Evolutionary conservation across 2,113 vertebrate species (phyloP).

Genomic region (Lamprotornis superbus): DNA sequence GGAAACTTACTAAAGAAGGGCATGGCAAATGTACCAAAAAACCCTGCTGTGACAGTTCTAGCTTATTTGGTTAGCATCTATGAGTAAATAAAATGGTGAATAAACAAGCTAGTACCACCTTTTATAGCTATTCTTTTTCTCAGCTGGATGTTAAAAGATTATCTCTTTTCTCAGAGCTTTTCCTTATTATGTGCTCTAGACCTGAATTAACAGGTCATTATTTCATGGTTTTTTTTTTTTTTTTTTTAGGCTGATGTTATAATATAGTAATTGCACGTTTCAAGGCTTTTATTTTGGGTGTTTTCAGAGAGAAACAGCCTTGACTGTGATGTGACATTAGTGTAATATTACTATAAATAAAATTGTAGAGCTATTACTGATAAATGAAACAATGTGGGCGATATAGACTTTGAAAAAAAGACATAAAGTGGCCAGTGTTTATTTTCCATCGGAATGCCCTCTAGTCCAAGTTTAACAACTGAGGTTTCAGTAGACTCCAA

Average conservation of each 20-base stretch:
- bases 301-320: constrained; percentile 24
- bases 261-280: constrained; percentile 29
- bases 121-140: constrained; percentile 51
- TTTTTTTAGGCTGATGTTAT: constrained; percentile 21
- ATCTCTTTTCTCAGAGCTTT: constrained; percentile 53
- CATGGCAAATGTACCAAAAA: constrained; percentile 31
- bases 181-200: constrained; percentile 51
- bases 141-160: constrained; percentile 69
- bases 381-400: constrained; percentile 3
- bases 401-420: not conserved
- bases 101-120: constrained; percentile 55
- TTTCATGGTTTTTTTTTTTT: too few relatives aligned
- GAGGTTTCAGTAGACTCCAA: not conserved
- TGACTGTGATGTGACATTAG: not conserved
- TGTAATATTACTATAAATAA: constrained; percentile 11
- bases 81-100: constrained; percentile 72
- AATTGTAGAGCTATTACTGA: not conserved
- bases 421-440: not conserved
- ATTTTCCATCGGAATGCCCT: not conserved
- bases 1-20: constrained; percentile 35
- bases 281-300: constrained; percentile 16
- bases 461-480: not conserved
- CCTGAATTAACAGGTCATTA: constrained; percentile 68
- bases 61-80: constrained; percentile 60
- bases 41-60: constrained; percentile 47